Evolutionary conservation across 2,888 invertebrate species (phyloP), one percentile per base, ranked within the genome.

Genomic region (Stegophylla sp.): DNA sequence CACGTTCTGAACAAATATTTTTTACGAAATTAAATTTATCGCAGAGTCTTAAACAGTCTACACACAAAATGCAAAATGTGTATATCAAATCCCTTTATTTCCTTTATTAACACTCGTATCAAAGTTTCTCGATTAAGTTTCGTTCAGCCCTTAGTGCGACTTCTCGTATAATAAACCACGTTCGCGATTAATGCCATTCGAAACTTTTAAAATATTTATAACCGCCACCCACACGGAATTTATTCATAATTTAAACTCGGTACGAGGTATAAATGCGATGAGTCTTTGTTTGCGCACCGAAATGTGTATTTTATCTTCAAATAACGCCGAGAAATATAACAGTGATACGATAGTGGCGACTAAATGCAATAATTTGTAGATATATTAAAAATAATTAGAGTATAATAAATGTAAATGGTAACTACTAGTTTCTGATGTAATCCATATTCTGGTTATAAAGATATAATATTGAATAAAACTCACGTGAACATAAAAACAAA

Each of bases 71-170:
- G 26, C 4, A 61, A 59, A 73, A n/a, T n/a, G n/a, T 23, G 3
- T n/a, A 28, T 13, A 45, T 13, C 3, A 28, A n/a, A 61, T 28
- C 20, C 45, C 28, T 61, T 73, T 59, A 74, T 61, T 61, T 48
- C 20, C 15, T 74, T 61, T 61, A 45, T 74, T 61, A 28, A 74
- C 28, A 28, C 1, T 20, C 45, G 1, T 15, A 74, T 61, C 28
- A 28, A 74, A 74, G 28, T 61, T 61, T 74, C 45, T 20, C 20
- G 28, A 74, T 48, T 74, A 61, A 73, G 45, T 45, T 28, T 73
- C 26, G 26, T 73, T 9, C 2, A 59, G 45, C 45, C 59, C n/a
- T 41, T 59, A 61, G n/a, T 45, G 59, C 3, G 61, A 61, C 61
- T 73, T 73, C 17, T n/a, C 17, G 15, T 1, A 3, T 41, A 15